Evolutionary conservation across 2,113 vertebrate genomes (phyloP).

Genomic region (Archilochus colubris): DNA sequence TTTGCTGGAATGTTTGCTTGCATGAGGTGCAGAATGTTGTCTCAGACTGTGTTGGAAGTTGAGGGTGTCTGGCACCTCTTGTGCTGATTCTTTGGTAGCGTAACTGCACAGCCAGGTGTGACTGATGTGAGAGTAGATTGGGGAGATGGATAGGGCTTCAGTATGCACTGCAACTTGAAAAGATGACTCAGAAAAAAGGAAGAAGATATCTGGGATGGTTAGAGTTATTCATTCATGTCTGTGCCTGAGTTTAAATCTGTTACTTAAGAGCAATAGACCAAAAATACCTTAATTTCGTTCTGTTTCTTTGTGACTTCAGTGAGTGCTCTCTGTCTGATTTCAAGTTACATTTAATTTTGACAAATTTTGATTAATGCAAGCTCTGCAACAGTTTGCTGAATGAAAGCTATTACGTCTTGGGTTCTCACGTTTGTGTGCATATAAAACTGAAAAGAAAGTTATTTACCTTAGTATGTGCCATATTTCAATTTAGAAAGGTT

Average conservation of each 20-base stretch:
- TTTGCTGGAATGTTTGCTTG: background rate
- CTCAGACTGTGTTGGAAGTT: background rate
- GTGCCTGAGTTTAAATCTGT: background rate
- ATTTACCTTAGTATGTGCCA: background rate
- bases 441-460: background rate
- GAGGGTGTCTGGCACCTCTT: background rate
- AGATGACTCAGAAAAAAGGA: background rate
- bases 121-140: background rate
- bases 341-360: background rate
- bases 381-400: background rate
- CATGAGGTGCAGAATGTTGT: background rate
- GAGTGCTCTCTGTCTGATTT: background rate
- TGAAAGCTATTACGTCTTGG: background rate
- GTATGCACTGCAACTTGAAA: background rate
- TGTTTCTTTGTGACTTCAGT: background rate
- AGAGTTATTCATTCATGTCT: fast-evolving
- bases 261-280: fast-evolving
- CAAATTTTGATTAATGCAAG: background rate
- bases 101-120: background rate
- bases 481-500: background rate
- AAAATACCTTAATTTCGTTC: background rate
- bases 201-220: background rate
- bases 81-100: fast-evolving
- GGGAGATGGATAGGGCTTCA: background rate
- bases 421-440: fast-evolving